Evolutionary conservation across 2,113 vertebrate species (phyloP).

Genomic region (Pavo muticus): DNA sequence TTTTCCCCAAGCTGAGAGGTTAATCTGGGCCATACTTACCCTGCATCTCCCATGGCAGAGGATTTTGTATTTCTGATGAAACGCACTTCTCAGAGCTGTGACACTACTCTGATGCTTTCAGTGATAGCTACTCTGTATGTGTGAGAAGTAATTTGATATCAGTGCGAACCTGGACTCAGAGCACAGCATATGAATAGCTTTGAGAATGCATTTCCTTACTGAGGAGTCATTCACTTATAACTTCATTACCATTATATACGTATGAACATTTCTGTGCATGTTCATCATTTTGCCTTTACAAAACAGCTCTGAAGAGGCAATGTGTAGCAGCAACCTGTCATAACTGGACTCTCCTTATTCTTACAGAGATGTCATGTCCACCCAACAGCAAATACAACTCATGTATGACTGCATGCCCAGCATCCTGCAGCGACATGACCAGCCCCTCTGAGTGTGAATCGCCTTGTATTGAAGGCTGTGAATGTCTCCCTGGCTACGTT

Average conservation of each 20-base stretch:
- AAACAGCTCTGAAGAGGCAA: neutral
- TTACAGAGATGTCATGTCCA: slow-evolving; percentile 53
- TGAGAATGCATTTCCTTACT: neutral
- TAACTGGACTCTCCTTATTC: neutral
- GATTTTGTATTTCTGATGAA: neutral
- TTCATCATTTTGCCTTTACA: neutral
- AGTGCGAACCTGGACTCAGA: neutral
- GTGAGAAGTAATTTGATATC: neutral
- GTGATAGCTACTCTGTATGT: neutral
- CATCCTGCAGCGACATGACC: slow-evolving; percentile 65
- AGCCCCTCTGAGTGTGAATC: slow-evolving; percentile 65
- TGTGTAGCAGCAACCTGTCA: neutral
- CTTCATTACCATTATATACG: neutral
- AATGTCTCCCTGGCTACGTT: slow-evolving; percentile 73
- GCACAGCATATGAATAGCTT: neutral
- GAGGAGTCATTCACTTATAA: neutral
- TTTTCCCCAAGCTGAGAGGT: neutral
- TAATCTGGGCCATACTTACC: neutral
- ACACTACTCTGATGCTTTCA: neutral
- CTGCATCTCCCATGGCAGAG: neutral
- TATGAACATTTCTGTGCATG: neutral
- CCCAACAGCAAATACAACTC: slow-evolving; percentile 69
- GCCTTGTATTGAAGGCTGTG: slow-evolving; percentile 72
- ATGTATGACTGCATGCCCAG: slow-evolving; percentile 71
- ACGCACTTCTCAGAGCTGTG: neutral